Conservation (phyloP, 1,140 invertebrate species). For the Microplitis mediator region DNA sequence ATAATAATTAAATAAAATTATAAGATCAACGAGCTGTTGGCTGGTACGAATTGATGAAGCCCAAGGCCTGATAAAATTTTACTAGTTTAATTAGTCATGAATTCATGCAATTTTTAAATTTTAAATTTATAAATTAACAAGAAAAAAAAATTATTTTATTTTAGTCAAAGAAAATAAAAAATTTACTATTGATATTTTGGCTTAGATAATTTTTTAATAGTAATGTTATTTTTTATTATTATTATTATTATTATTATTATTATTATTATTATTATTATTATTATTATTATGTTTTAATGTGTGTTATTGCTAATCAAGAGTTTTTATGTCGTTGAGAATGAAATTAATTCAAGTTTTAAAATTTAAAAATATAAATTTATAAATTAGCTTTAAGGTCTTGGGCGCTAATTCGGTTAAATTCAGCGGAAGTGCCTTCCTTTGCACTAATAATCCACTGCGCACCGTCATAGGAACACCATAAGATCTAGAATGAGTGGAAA, state of each 20-base stretch:
- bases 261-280: no score
- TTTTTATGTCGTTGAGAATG: background rate
- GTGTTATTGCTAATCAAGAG: no score
- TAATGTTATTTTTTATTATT: no score
- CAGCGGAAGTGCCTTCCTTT: constrained; percentile 63
- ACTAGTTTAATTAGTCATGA: background rate
- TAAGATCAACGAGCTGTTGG: constrained; percentile 48
- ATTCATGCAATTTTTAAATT: constrained; percentile 3
- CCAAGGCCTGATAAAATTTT: constrained; percentile 30
- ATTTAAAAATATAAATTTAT: background rate
- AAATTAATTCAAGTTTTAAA: background rate
- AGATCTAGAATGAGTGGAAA: background rate
- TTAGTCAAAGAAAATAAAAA: constrained; percentile 16
- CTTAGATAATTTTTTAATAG: no score
- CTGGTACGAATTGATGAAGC: constrained; percentile 42
- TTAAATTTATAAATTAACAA: constrained; percentile 5
- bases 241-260: no score
- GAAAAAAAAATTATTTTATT: constrained; percentile 5
- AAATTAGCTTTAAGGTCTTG: constrained; percentile 30
- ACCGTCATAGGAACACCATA: constrained; percentile 6
- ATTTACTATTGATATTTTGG: background rate
- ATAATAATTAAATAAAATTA: constrained; percentile 36
- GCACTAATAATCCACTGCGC: constrained; percentile 44
- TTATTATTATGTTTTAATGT: no score
- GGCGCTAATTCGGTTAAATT: constrained; percentile 34